Conservation (phyloP, 2,113 vertebrate species). For the Benitochromis conjunctus region DNA sequence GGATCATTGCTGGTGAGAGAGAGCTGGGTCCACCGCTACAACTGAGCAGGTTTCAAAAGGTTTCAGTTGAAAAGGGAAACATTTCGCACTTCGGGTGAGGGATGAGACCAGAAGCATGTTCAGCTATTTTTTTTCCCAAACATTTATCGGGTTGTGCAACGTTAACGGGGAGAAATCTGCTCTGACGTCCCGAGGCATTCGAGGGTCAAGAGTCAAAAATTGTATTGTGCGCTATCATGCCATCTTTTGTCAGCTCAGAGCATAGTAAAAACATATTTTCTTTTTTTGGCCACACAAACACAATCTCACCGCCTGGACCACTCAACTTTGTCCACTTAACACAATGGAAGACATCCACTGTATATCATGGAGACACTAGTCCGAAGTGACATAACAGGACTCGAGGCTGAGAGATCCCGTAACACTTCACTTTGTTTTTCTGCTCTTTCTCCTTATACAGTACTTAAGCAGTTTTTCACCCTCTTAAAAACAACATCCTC, state of each 20-base stretch:
- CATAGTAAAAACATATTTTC: rapidly evolving
- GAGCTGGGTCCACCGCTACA: neutral
- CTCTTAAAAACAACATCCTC: neutral
- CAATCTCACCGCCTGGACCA: neutral
- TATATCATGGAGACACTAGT: neutral
- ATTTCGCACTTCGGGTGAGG: neutral
- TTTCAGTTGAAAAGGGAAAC: neutral
- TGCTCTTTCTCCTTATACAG: neutral
- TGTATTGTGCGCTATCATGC: neutral
- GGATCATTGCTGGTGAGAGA: neutral
- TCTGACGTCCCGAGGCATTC: neutral
- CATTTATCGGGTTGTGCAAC: neutral
- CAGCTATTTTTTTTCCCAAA: neutral
- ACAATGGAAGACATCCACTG: neutral
- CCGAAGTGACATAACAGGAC: neutral
- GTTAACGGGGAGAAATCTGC: neutral
- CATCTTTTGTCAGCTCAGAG: neutral
- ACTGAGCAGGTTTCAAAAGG: neutral
- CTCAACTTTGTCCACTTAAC: neutral
- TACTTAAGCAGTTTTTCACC: neutral
- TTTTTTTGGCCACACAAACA: neutral
- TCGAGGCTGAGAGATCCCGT: neutral
- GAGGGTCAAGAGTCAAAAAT: neutral
- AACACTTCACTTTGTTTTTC: neutral
- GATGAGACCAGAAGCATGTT: neutral